Percentiles rank a stretch among this genome's conserved stretches.
phyloP scores from a whole-genome alignment of 2,797 vertebrate species.

The Smutsia temminckii region DNA sequence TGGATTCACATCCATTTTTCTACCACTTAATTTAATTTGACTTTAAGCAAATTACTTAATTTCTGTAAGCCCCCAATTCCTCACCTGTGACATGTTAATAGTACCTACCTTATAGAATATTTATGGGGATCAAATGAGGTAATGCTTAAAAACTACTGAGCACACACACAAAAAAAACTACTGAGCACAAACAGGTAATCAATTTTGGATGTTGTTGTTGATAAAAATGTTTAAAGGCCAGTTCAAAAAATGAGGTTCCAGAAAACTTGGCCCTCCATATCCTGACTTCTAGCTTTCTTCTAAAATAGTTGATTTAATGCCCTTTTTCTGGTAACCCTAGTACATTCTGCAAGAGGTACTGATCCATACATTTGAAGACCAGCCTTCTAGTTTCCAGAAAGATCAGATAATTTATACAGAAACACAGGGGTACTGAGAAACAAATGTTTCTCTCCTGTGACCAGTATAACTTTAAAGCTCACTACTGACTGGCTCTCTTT shows the following conservation, averaged over 20 bases:
- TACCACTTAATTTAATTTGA: neutral
- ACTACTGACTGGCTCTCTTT: neutral
- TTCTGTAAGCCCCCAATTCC: neutral
- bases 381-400: neutral
- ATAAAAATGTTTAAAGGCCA: neutral
- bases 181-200: neutral
- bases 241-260: neutral
- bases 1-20: neutral
- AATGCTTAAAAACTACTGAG: neutral
- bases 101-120: neutral
- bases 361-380: neutral
- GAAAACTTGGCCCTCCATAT: neutral
- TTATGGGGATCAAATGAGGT: neutral
- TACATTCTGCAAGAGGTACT: neutral
- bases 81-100: neutral
- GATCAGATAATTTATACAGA: neutral
- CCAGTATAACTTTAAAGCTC: neutral
- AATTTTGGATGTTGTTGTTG: neutral
- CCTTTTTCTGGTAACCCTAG: neutral
- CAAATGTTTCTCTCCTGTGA: neutral
- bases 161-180: neutral
- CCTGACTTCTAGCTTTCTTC: neutral
- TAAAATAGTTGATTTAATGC: neutral
- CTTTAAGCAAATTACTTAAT: neutral
- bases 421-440: neutral